These are phyloP conservation scores for Petrocephalus zakoni DNA, from an alignment of 2,113 vertebrate genomes.

Conservation along the genomic window DNA sequence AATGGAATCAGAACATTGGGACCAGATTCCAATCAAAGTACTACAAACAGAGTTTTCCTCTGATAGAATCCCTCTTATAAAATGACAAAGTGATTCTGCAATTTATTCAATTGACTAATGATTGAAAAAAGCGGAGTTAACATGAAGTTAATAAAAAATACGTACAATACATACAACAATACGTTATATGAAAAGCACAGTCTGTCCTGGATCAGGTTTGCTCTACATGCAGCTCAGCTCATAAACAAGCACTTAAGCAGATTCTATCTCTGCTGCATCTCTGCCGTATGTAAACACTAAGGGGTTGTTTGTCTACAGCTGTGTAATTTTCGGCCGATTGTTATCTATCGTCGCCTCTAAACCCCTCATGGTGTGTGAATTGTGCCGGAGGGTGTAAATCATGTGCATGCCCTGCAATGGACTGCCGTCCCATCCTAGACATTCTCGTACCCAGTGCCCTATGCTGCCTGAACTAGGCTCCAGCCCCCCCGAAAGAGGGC, in stretches of 20 bases:
- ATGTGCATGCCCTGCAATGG: neutral
- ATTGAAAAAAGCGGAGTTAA: too few species aligned
- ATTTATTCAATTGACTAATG: too few species aligned
- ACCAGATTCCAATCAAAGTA: neutral
- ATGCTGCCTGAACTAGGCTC: neutral
- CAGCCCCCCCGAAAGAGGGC: neutral
- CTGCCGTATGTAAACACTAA: neutral
- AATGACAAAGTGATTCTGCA: too few species aligned
- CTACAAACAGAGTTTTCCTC: neutral
- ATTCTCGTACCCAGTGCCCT: neutral
- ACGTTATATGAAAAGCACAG: neutral
- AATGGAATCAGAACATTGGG: neutral
- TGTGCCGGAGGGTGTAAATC: neutral
- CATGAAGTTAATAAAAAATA: neutral
- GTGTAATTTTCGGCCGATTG: neutral
- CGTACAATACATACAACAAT: neutral
- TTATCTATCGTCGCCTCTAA: neutral
- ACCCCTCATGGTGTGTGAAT: neutral
- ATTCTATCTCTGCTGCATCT: neutral
- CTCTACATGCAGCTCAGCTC: neutral
- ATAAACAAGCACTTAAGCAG: neutral
- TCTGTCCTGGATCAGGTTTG: neutral
- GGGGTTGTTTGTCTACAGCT: neutral
- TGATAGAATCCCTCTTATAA: neutral
- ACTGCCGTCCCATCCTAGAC: neutral